Conservation (phyloP, 1,140 invertebrate genomes). For the Caenorhabditis tropicalis region DNA sequence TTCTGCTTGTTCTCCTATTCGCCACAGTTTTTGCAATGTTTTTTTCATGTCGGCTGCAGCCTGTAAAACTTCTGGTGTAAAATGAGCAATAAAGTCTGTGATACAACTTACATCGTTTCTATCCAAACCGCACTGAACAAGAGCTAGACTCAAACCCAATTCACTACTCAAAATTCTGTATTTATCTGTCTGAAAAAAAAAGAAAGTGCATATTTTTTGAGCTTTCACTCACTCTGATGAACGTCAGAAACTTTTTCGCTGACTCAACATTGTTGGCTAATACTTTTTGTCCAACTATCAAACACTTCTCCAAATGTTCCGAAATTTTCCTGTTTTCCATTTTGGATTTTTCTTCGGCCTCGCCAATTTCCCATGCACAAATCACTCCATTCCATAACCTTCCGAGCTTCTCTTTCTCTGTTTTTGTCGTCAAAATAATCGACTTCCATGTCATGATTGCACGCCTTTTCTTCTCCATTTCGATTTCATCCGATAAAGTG, state of each 20-base stretch:
- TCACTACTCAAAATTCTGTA: background rate
- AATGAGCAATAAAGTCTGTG: background rate
- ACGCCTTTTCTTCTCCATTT: background rate
- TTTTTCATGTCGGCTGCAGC: conserved; percentile 21
- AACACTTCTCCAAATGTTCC: background rate
- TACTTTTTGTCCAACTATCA: background rate
- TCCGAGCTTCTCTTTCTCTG: background rate
- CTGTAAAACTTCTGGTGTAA: background rate
- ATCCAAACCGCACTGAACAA: conserved; percentile 7
- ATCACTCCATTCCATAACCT: conserved; percentile 11
- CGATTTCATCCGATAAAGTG: background rate
- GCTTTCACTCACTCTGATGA: background rate
- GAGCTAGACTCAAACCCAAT: background rate
- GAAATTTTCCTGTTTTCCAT: background rate
- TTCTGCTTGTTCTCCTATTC: conserved; percentile 36
- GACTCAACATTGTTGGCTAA: background rate
- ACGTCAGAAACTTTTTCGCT: background rate
- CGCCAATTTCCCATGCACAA: conserved; percentile 5
- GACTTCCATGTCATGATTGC: background rate
- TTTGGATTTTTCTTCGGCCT: background rate
- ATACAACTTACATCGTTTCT: conserved; percentile 2
- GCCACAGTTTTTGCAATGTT: conserved; percentile 19
- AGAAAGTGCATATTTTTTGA: background rate
- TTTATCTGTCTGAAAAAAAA: background rate
- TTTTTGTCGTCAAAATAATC: background rate